A percentile compares a stretch with the other conserved stretches of the same genome.
Evolutionary conservation across 2,113 vertebrate species (phyloP).

Genomic region (Cyphomyrus plagiostoma): DNA sequence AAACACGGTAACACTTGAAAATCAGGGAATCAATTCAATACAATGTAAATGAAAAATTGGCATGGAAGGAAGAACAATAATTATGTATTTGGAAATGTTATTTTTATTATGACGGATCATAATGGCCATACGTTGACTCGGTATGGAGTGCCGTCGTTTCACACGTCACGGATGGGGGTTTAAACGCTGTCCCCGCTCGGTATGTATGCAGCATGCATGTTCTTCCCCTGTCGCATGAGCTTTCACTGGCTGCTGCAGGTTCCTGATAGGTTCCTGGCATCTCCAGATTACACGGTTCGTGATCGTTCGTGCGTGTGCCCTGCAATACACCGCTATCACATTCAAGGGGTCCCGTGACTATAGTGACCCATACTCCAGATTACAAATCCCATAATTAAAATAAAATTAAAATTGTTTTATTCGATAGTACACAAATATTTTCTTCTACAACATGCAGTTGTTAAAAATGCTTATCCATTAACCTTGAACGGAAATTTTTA

Average conservation of each 20-base stretch:
- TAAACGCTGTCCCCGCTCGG: background rate
- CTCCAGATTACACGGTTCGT: background rate
- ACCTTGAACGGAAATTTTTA: background rate
- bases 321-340: background rate
- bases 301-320: background rate
- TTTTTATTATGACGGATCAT: background rate
- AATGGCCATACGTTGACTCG: background rate
- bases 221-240: background rate
- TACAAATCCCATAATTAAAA: background rate
- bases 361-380: background rate
- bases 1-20: background rate
- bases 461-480: background rate
- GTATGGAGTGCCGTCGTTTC: background rate
- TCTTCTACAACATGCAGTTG: background rate
- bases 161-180: background rate
- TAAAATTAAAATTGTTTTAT: background rate
- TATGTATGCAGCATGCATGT: background rate
- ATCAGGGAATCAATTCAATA: background rate
- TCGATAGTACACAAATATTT: background rate
- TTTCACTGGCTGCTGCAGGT: background rate
- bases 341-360: background rate
- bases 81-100: background rate
- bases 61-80: background rate
- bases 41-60: background rate
- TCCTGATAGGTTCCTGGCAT: background rate